phyloP scores from a whole-genome alignment of 2,113 vertebrate species.

The Nothoprocta perdicaria region DNA sequence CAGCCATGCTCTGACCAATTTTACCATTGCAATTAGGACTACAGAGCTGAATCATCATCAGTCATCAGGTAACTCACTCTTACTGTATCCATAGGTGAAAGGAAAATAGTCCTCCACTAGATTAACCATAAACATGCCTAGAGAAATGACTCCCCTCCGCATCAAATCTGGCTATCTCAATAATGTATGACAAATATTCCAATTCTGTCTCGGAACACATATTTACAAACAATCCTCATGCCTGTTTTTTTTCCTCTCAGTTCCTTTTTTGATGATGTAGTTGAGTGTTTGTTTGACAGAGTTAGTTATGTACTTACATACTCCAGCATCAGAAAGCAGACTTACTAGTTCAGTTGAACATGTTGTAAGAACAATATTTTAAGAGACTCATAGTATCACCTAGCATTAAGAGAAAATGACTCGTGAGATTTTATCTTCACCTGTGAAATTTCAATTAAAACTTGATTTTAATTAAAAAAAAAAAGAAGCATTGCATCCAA shows the following conservation, averaged over 20 bases:
- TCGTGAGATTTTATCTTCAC: conserved; percentile 7
- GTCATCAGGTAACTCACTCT: not conserved
- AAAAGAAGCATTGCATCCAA: conserved; percentile 28
- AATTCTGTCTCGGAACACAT: not conserved
- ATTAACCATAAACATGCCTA: not conserved
- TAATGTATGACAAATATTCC: not conserved
- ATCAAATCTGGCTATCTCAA: not conserved
- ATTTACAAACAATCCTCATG: not conserved
- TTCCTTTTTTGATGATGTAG: not conserved
- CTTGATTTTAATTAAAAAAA: conserved; percentile 55
- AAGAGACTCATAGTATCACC: not conserved
- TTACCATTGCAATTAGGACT: accelerated
- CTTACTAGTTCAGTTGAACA: not conserved
- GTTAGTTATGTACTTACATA: too few species aligned
- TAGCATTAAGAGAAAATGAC: not conserved
- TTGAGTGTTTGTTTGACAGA: not conserved
- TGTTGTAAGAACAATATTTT: not conserved
- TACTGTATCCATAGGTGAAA: not conserved
- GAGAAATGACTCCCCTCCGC: not conserved
- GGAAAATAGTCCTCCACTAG: not conserved
- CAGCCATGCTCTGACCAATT: not conserved
- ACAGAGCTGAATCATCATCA: not conserved
- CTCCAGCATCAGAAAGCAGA: not conserved
- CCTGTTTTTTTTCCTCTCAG: not conserved
- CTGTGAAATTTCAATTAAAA: conserved; percentile 48